phyloP scores from a whole-genome alignment of 2,113 vertebrate species.

The Jacana jacana region DNA sequence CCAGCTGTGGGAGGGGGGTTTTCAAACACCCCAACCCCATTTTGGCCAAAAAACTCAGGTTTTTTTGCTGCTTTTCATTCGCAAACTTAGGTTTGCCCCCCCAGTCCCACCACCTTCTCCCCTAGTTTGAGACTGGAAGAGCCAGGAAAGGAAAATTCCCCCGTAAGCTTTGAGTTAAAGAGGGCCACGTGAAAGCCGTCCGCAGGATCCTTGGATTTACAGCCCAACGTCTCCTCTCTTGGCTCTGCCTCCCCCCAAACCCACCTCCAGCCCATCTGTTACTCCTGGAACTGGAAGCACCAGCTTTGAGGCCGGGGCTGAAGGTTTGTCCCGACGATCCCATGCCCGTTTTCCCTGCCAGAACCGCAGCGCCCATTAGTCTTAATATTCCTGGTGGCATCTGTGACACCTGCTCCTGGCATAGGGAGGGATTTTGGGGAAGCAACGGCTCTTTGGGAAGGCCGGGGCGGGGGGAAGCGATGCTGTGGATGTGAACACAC shows the following conservation, averaged over 20 bases:
- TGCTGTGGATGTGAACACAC: too few relatives aligned
- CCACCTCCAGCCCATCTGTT: slow-evolving; percentile 64
- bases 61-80: background rate
- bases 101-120: too few relatives aligned
- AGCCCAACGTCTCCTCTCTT: background rate
- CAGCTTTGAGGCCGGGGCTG: background rate
- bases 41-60: rapidly evolving
- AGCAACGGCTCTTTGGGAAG: rapidly evolving
- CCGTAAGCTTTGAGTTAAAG: too few relatives aligned
- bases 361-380: background rate
- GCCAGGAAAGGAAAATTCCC: background rate
- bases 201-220: background rate
- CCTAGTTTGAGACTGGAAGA: background rate
- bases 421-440: rapidly evolving
- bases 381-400: background rate
- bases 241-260: slow-evolving; percentile 10
- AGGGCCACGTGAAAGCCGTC: background rate
- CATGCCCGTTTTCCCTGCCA: background rate
- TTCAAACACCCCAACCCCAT: background rate
- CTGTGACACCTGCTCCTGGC: background rate
- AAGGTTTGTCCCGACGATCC: background rate
- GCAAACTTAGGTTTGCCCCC: background rate
- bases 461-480: background rate
- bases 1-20: background rate
- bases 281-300: slow-evolving; percentile 14